Conservation (phyloP, 2,888 invertebrate genomes). For the Hypolimnas misippus region DNA sequence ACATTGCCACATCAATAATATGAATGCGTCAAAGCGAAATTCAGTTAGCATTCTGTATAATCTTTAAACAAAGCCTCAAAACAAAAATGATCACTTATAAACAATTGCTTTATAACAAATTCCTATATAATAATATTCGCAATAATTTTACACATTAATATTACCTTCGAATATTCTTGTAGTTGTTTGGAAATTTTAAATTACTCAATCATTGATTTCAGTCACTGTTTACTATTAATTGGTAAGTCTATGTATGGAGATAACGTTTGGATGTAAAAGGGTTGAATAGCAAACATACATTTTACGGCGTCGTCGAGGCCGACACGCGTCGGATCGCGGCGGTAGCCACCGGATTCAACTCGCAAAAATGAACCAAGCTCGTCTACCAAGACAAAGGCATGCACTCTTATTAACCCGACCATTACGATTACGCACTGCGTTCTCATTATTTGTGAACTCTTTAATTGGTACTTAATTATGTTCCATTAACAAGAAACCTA, state of each 20-base stretch:
- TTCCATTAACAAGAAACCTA: slow-evolving; percentile 3
- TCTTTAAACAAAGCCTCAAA: too few species aligned
- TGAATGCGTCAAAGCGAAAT: too few species aligned
- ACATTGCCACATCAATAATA: too few species aligned
- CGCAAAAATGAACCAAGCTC: slow-evolving; percentile 36
- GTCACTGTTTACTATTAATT: slow-evolving; percentile 49
- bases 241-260: slow-evolving; percentile 57
- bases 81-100: too few species aligned
- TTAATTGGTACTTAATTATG: slow-evolving; percentile 24
- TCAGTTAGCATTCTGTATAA: too few species aligned
- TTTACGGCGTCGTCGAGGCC: slow-evolving; percentile 39
- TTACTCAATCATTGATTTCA: slow-evolving; percentile 21
- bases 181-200: neutral
- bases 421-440: slow-evolving; percentile 47
- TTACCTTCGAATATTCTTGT: slow-evolving; percentile 4
- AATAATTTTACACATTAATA: neutral
- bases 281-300: slow-evolving; percentile 50
- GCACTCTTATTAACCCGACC: slow-evolving; percentile 61
- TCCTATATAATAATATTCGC: neutral
- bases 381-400: slow-evolving; percentile 50
- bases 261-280: slow-evolving; percentile 53
- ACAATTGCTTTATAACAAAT: too few species aligned
- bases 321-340: slow-evolving; percentile 46
- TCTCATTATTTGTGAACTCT: slow-evolving; percentile 33
- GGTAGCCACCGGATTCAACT: slow-evolving; percentile 48